These are phyloP conservation scores for Sisyra terminalis DNA, from an alignment of 2,888 invertebrate species.

Conservation along the genomic window DNA sequence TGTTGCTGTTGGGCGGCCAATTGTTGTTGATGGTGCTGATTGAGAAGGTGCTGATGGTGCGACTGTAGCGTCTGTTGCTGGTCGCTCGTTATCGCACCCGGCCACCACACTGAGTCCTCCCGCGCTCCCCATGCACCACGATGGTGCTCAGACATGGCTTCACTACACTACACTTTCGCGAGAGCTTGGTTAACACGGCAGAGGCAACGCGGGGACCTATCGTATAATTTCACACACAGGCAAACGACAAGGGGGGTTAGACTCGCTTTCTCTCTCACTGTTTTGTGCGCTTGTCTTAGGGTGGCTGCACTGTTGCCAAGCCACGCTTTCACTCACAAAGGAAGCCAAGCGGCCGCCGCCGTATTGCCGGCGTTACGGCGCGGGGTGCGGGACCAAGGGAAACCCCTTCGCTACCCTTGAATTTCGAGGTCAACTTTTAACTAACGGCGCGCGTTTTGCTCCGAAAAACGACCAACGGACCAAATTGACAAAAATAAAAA, in stretches of 20 bases:
- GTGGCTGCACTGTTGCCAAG: slow-evolving; percentile 24
- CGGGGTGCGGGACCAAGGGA: slow-evolving; percentile 17
- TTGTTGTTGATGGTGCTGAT: slow-evolving; percentile 35
- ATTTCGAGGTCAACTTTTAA: slow-evolving; percentile 31
- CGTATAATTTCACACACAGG: slow-evolving; percentile 11
- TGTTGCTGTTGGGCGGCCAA: slow-evolving; percentile 18
- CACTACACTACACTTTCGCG: slow-evolving; percentile 11
- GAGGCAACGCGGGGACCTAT: slow-evolving; percentile 10
- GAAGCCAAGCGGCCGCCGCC: slow-evolving; percentile 23
- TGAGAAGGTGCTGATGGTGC: slow-evolving; percentile 30
- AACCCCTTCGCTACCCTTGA: slow-evolving; percentile 29
- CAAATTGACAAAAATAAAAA: too few species aligned
- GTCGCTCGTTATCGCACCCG: slow-evolving; percentile 32
- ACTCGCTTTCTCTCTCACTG: slow-evolving; percentile 13
- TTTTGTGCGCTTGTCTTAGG: slow-evolving; percentile 12
- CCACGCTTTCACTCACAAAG: slow-evolving; percentile 22
- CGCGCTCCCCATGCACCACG: slow-evolving; percentile 47
- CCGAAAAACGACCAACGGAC: too few species aligned
- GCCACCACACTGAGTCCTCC: slow-evolving; percentile 41
- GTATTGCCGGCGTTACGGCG: slow-evolving; percentile 15
- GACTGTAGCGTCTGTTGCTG: slow-evolving; percentile 29
- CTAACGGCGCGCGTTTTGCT: slow-evolving; percentile 12
- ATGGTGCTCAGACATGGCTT: slow-evolving; percentile 44
- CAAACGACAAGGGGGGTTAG: slow-evolving; percentile 13
- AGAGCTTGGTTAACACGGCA: slow-evolving; percentile 9